Evolutionary conservation across 2,797 vertebrate species (phyloP).

Genomic region (Falco berigora): DNA sequence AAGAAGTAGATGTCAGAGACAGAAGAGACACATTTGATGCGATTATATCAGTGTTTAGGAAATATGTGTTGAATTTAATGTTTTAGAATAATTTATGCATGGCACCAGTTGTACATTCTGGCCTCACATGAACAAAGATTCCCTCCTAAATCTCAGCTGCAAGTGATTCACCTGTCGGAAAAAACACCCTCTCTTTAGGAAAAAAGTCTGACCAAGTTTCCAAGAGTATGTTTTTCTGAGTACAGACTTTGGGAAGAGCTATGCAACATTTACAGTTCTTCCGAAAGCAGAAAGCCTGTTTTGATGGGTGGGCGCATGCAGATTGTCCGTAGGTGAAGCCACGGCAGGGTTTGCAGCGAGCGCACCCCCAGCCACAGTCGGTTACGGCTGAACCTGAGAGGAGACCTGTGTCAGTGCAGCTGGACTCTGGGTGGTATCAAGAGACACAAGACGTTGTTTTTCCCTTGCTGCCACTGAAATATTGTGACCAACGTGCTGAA

Average conservation of each 20-base stretch:
- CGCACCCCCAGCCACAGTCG: neutral
- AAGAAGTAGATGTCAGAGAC: neutral
- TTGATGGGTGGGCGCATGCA: rapidly evolving
- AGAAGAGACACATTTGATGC: neutral
- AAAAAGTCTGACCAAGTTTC: neutral
- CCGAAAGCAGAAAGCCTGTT: neutral
- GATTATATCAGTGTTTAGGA: neutral
- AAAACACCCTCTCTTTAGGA: neutral
- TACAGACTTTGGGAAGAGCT: neutral
- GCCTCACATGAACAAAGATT: neutral
- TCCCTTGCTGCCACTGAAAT: neutral
- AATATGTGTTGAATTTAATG: neutral
- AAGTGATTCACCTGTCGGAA: neutral
- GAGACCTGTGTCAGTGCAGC: neutral
- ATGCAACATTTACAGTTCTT: neutral
- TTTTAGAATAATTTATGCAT: neutral
- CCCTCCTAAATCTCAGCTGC: neutral
- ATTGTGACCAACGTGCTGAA: neutral
- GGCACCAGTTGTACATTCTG: neutral
- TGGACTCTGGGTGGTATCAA: neutral
- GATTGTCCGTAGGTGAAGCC: neutral
- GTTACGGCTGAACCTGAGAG: neutral
- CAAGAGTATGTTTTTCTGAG: neutral
- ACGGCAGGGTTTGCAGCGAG: neutral
- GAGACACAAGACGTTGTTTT: neutral